Evolutionary conservation across 1,140 invertebrate species (phyloP).

Genomic region (Brachystomella parvula): DNA sequence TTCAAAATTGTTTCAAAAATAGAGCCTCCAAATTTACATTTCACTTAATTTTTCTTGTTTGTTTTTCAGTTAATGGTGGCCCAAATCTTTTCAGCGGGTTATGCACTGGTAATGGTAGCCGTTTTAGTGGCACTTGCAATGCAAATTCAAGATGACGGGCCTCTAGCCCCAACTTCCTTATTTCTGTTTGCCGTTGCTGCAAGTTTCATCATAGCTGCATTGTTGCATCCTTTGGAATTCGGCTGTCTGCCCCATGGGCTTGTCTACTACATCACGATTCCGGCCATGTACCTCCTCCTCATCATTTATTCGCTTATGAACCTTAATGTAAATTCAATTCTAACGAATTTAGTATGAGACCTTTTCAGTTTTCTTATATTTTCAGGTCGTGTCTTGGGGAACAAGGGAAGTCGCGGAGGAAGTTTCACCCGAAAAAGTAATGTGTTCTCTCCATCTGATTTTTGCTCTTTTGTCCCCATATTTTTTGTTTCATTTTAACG

Average conservation of each 20-base stretch:
- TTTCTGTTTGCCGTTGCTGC: slow-evolving; percentile 86
- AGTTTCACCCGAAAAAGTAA: slow-evolving; percentile 18
- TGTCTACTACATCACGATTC: slow-evolving; percentile 92
- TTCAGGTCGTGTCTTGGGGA: slow-evolving; percentile 91
- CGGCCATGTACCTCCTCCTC: slow-evolving; percentile 93
- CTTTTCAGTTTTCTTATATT: background rate
- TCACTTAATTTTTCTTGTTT: background rate
- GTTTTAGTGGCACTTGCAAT: slow-evolving; percentile 95
- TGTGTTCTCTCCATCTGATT: no score
- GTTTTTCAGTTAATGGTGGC: slow-evolving; percentile 72
- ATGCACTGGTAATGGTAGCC: slow-evolving; percentile 98
- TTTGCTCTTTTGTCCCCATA: no score
- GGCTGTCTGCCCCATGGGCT: slow-evolving; percentile 90
- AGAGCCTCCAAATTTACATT: no score
- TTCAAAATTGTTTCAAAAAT: no score
- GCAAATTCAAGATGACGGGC: slow-evolving; percentile 86
- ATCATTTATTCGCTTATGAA: slow-evolving; percentile 97
- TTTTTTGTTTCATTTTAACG: no score
- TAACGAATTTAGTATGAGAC: background rate
- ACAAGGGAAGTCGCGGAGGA: slow-evolving; percentile 93
- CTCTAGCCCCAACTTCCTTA: slow-evolving; percentile 91
- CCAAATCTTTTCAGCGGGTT: slow-evolving; percentile 87
- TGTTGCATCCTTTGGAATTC: slow-evolving; percentile 97
- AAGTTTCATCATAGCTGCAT: slow-evolving; percentile 94
- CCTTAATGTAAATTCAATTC: slow-evolving; percentile 50